Base-by-base conservation (phyloP, 1,140 invertebrate species). In the Leptopilina boulardi region DNA sequence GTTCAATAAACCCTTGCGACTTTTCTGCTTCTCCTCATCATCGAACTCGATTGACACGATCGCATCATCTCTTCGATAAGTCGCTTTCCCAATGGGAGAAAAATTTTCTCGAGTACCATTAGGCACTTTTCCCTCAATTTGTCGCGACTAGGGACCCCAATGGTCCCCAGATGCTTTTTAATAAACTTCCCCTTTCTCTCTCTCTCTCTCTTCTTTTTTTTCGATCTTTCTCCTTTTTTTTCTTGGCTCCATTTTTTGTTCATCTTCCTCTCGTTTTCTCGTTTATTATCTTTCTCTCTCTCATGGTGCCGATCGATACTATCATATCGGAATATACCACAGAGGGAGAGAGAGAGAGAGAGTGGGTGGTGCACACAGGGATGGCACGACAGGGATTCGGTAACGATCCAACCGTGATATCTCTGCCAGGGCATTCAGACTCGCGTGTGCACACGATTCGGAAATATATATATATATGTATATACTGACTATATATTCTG, bases 381-480 rank as follows among this genome's bases (percentile, higher is more conserved):
- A 83, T 85, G 84, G 87, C 85, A 87, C 87, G 83, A 84, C 85
- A 80, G 83, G 84, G 86, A 87, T 89, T 88, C 81, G 87, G 83
- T 88, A 89, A 89, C 88, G 87, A 89, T 89, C 87, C 85, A 78
- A 77, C 76, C 81, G 87, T 84, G 88, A 90, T 89, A 89, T 88
- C 88, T 86, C 87, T 76, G 80, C 84, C 87, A 86, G 86, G 87
- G 84, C 82, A 80, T 84, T 80, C 81, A 74, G 83, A 84, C 81
- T 86, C 85, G 82, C 84, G 83, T 84, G 84, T 82, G 70, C 81
- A 80, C 81, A 80, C 81, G 76, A 77, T 30, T 82, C 73, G 11
- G 23, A 54, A n/a, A n/a, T n/a, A n/a, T n/a, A n/a, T n/a, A n/a
- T n/a, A n/a, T n/a, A n/a, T n/a, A n/a, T n/a, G n/a, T n/a, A 70